A percentile compares a stretch with the other conserved stretches of the same genome.
These are phyloP conservation scores for Halcyon badia DNA, from an alignment of 2,797 vertebrate species.

Conservation along the genomic window DNA sequence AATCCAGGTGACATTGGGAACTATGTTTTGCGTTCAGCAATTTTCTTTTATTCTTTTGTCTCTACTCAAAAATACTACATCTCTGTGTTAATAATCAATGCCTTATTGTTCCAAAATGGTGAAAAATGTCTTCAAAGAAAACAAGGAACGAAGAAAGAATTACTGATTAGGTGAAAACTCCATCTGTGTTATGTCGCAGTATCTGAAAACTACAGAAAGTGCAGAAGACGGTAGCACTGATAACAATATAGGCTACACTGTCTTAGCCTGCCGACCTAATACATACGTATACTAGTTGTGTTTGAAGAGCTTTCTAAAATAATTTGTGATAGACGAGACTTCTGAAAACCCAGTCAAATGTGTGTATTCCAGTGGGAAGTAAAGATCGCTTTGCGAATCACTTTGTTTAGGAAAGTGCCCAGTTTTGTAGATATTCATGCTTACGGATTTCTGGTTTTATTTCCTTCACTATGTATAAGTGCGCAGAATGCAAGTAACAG, in stretches of 20 bases:
- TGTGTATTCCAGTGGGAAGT: background rate
- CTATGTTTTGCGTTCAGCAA: background rate
- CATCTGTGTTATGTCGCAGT: accelerated
- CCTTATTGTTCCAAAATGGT: background rate
- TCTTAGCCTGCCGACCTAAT: background rate
- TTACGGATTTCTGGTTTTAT: background rate
- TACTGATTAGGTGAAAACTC: background rate
- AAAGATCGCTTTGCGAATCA: background rate
- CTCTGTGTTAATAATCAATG: background rate
- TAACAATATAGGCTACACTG: background rate
- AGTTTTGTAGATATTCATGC: background rate
- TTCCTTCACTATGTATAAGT: background rate
- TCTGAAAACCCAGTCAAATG: background rate
- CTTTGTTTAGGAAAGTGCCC: background rate
- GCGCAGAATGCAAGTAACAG: background rate
- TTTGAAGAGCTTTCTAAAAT: background rate
- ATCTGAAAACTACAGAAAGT: background rate
- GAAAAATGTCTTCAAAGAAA: background rate
- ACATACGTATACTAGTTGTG: background rate
- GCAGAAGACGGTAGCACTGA: background rate
- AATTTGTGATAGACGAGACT: background rate
- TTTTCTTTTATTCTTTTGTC: background rate
- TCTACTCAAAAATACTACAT: background rate
- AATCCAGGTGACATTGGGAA: background rate
- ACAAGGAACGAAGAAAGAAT: background rate